phyloP scores from a whole-genome alignment of 2,888 invertebrate genomes.

The Leptinotarsa rubiginosa region DNA sequence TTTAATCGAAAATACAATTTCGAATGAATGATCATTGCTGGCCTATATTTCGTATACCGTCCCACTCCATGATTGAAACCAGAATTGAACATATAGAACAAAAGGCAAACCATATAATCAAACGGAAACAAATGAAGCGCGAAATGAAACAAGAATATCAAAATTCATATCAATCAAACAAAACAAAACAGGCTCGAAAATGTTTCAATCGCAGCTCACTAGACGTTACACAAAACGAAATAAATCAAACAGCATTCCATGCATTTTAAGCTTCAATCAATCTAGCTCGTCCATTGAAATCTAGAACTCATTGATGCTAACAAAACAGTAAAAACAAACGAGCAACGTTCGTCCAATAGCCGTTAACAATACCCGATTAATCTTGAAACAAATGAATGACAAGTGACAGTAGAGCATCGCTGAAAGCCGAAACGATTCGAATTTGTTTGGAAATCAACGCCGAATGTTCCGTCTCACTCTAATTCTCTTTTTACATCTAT shows the following conservation, averaged over 20 bases:
- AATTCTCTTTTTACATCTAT: slow-evolving; percentile 33
- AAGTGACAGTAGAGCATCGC: slow-evolving; percentile 55
- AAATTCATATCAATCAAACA: slow-evolving; percentile 53
- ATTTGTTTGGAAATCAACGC: slow-evolving; percentile 49
- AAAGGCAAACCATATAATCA: slow-evolving; percentile 29
- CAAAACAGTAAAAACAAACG: slow-evolving; percentile 54
- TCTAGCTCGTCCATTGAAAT: slow-evolving; percentile 50
- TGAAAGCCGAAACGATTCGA: slow-evolving; percentile 44
- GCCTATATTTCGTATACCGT: neutral
- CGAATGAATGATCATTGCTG: neutral
- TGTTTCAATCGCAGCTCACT: slow-evolving; percentile 46
- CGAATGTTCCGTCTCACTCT: slow-evolving; percentile 7
- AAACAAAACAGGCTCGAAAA: slow-evolving; percentile 46
- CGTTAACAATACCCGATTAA: slow-evolving; percentile 58
- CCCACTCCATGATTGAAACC: neutral
- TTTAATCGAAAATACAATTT: too few relatives aligned
- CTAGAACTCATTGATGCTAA: slow-evolving; percentile 52
- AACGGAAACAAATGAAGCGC: slow-evolving; percentile 50
- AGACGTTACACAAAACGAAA: slow-evolving; percentile 50
- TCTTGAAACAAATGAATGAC: slow-evolving; percentile 58
- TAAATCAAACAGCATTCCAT: slow-evolving; percentile 55
- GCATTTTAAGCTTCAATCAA: slow-evolving; percentile 51
- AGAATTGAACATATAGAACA: slow-evolving; percentile 9
- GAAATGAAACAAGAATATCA: slow-evolving; percentile 49
- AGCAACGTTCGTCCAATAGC: slow-evolving; percentile 53